Evolutionary conservation across 1,140 invertebrate species (phyloP), one percentile per base, ranked within the genome.

Genomic region (Drosophila teissieri): DNA sequence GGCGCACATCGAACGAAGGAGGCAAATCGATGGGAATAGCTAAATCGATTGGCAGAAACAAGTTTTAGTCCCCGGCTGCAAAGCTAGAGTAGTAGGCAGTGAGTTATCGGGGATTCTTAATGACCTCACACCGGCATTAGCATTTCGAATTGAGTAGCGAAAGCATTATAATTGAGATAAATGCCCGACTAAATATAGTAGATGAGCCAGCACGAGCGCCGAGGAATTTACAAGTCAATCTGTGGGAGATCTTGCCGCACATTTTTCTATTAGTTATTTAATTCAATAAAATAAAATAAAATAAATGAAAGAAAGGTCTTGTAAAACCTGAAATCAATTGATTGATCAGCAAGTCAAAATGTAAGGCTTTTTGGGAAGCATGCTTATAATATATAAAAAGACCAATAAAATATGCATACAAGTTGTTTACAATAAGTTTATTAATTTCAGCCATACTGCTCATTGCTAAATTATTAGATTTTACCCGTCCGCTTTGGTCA

Each of bases 71-170:
- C 24, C 24, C 24, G 24, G 24, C 24, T 24, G 24, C 24, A 24
- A 24, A 24, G 24, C 24, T 34, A 39, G 39, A 51, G 19, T 19
- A 19, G 19, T 19, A 19, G 55, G 56, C 42, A 46, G 45, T 46
- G 42, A 62, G 36, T 36, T 45, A 62, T 46, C 12, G 60, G 22
- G 15, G 61, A 65, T 65, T 68, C 61, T 65, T 68, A 68, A 68
- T 68, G 64, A 68, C 45, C 61, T 68, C 64, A 65, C 64, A 63
- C 64, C 31, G 64, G 37, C 61, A 68, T 68, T 68, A 68, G 64
- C 64, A 68, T 68, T 64, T 52, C 36, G n/a, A 65, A 65, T 52
- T 64, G 46, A 68, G 58, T 36, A 64, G 64, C 64, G 60, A 67
- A 67, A 65, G 60, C 60, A 24, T 49, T 49, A 36, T 65, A 68